These are phyloP conservation scores for Drosophila rellima DNA, from an alignment of 2,888 invertebrate genomes.

Conservation along the genomic window DNA sequence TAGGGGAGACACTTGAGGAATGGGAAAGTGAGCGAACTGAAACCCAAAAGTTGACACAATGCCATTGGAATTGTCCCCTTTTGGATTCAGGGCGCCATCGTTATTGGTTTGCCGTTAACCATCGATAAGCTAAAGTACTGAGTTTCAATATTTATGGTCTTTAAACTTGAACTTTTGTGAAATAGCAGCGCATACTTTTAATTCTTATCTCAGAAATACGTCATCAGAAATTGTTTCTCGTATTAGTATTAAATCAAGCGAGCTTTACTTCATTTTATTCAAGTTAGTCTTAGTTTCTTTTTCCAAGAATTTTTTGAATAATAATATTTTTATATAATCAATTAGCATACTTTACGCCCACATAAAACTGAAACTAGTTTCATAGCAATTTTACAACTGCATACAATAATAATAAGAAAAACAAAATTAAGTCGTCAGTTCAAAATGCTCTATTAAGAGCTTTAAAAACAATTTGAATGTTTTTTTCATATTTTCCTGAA, in stretches of 20 bases:
- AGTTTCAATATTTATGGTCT: constrained; percentile 23
- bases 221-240: constrained; percentile 4
- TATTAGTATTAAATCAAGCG: background rate
- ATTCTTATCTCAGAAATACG: constrained; percentile 12
- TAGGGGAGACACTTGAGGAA: background rate
- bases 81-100: constrained; percentile 6
- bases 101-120: constrained; percentile 48
- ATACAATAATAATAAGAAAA: background rate
- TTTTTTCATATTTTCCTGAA: background rate
- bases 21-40: constrained; percentile 8
- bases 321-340: constrained; percentile 5
- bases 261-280: background rate
- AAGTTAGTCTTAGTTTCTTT: background rate
- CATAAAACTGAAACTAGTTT: constrained; percentile 28
- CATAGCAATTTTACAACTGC: constrained; percentile 6
- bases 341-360: constrained; percentile 25
- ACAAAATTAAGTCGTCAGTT: background rate
- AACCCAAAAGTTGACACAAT: constrained; percentile 24
- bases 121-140: constrained; percentile 32
- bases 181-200: constrained; percentile 9
- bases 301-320: background rate
- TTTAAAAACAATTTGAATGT: constrained; percentile 48
- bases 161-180: background rate
- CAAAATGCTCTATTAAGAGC: constrained; percentile 18
- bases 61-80: constrained; percentile 27